Conservation (phyloP, 2,113 vertebrate genomes). For the Axis porcinus region DNA sequence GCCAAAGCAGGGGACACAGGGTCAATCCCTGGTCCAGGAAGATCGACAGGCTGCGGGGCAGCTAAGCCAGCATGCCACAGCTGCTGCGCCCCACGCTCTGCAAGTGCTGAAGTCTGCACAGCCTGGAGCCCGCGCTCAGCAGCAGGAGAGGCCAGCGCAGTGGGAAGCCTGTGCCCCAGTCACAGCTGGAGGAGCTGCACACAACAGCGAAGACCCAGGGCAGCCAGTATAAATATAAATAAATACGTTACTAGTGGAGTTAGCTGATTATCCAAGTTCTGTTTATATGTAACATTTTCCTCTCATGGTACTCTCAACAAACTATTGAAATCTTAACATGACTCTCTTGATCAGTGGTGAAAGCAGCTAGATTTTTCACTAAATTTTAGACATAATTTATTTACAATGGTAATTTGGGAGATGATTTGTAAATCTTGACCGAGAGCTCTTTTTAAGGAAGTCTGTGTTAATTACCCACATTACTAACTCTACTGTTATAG, state of each 20-base stretch:
- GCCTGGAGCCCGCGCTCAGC: background rate
- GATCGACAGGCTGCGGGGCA: background rate
- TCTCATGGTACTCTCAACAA: background rate
- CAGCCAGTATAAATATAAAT: background rate
- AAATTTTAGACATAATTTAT: background rate
- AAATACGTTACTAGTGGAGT: background rate
- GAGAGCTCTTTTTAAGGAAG: background rate
- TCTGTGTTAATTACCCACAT: background rate
- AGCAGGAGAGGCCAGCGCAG: background rate
- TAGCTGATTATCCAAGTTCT: background rate
- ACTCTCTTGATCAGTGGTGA: background rate
- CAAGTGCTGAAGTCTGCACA: background rate
- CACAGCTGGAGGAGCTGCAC: background rate
- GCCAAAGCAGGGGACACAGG: background rate
- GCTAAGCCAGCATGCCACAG: background rate
- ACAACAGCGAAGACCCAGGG: background rate
- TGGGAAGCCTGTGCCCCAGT: background rate
- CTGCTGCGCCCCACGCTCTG: background rate
- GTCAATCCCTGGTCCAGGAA: background rate
- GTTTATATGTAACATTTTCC: background rate
- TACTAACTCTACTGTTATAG: background rate
- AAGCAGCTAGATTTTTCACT: background rate
- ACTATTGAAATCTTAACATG: background rate
- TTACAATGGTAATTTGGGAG: background rate
- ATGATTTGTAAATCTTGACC: background rate